phyloP scores from a whole-genome alignment of 2,888 invertebrate genomes.

The Sarcophaga rosellei region DNA sequence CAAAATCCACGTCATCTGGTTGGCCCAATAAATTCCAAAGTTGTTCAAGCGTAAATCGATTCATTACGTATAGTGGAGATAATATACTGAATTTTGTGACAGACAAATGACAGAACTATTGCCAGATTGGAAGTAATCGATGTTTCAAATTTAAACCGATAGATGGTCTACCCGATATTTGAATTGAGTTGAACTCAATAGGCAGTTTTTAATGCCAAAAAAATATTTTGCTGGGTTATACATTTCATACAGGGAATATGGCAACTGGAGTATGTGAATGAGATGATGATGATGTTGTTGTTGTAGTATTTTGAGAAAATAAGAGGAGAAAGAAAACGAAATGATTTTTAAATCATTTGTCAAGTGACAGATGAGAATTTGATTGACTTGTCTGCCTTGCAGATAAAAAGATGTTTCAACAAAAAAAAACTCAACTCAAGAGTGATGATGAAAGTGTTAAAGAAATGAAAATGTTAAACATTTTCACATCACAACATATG shows the following conservation, averaged over 20 bases:
- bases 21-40: too few relatives aligned
- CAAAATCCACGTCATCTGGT: too few relatives aligned
- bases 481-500: too few relatives aligned
- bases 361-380: constrained; percentile 76
- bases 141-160: too few relatives aligned
- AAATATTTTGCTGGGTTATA: constrained; percentile 35
- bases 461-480: not conserved
- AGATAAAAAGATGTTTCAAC: constrained; percentile 36
- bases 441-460: constrained; percentile 31
- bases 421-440: constrained; percentile 32
- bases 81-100: too few relatives aligned
- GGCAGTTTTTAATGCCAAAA: not conserved
- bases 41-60: too few relatives aligned
- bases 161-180: too few relatives aligned
- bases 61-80: too few relatives aligned
- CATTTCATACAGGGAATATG: not conserved
- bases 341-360: constrained; percentile 79
- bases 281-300: constrained; percentile 24
- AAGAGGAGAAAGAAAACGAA: constrained; percentile 41
- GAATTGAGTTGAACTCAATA: too few relatives aligned
- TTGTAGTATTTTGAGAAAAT: not conserved
- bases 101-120: too few relatives aligned
- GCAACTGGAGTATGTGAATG: not conserved
- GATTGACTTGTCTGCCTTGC: constrained; percentile 74
- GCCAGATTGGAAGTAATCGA: too few relatives aligned